These are phyloP conservation scores for Pemphigus obesinymphae DNA, from an alignment of 1,140 invertebrate genomes.

Conservation along the genomic window DNA sequence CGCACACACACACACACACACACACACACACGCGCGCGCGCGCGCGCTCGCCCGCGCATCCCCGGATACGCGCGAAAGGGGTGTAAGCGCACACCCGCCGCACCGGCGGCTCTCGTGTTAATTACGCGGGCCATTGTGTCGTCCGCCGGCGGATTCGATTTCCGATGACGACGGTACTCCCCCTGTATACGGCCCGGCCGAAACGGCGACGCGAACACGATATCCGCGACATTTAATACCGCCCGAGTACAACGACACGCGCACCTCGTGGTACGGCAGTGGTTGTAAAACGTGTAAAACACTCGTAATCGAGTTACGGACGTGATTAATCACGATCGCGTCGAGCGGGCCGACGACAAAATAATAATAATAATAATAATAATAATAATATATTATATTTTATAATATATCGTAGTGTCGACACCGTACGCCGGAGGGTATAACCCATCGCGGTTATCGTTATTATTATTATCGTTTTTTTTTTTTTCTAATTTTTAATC, in stretches of 20 bases:
- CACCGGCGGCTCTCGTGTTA: not conserved
- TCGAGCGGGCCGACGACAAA: not conserved
- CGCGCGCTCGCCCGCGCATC: too few relatives aligned
- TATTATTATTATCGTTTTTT: not conserved
- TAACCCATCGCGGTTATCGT: not conserved
- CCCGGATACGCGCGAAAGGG: not conserved
- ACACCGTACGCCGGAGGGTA: not conserved
- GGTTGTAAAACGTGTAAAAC: not conserved
- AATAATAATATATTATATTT: too few relatives aligned
- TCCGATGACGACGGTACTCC: not conserved
- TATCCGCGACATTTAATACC: not conserved
- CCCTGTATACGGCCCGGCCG: too few relatives aligned
- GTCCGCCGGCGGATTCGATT: slow-evolving; percentile 8
- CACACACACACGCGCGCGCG: not conserved
- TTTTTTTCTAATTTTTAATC: slow-evolving; percentile 40
- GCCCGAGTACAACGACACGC: not conserved
- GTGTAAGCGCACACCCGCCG: not conserved
- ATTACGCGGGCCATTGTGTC: slow-evolving; percentile 23
- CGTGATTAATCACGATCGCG: slow-evolving; percentile 18
- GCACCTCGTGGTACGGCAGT: too few relatives aligned
- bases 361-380: not conserved
- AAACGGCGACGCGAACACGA: not conserved
- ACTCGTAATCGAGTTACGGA: not conserved
- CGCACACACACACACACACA: not conserved
- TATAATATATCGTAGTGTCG: not conserved